These are phyloP conservation scores for Eufriesea mexicana DNA, from an alignment of 1,140 invertebrate species.

Conservation along the genomic window DNA sequence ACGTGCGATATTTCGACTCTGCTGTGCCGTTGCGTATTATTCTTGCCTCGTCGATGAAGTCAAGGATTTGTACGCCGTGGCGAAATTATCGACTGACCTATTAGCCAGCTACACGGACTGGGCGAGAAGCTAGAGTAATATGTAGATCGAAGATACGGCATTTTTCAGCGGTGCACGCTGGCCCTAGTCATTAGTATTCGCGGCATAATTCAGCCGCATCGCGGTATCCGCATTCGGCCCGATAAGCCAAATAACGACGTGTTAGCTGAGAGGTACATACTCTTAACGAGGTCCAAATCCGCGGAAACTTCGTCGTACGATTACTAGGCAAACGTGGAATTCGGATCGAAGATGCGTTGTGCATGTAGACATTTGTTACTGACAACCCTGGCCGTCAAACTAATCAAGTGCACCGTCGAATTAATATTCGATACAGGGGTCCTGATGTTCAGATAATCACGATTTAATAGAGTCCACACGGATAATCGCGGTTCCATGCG, in stretches of 20 bases:
- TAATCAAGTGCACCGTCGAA: no score
- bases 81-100: constrained; percentile 47
- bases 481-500: no score
- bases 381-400: no score
- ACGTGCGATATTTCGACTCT: neutral
- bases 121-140: no score
- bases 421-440: no score
- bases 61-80: constrained; percentile 29
- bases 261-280: constrained; percentile 19
- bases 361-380: neutral
- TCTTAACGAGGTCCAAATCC: constrained; percentile 31
- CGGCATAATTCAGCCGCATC: constrained; percentile 50
- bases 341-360: neutral
- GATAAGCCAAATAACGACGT: constrained; percentile 57
- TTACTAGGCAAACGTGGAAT: constrained; percentile 26
- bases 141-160: constrained; percentile 27
- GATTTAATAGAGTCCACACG: no score
- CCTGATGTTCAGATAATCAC: no score
- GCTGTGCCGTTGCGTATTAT: neutral
- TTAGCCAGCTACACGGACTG: neutral
- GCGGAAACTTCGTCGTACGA: constrained; percentile 11
- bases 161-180: constrained; percentile 33
- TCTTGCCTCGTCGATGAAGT: constrained; percentile 24
- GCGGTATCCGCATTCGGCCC: constrained; percentile 50
- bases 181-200: constrained; percentile 44